These are phyloP conservation scores for Zaprionus tsacasi DNA, from an alignment of 1,140 invertebrate genomes.

Conservation along the genomic window DNA sequence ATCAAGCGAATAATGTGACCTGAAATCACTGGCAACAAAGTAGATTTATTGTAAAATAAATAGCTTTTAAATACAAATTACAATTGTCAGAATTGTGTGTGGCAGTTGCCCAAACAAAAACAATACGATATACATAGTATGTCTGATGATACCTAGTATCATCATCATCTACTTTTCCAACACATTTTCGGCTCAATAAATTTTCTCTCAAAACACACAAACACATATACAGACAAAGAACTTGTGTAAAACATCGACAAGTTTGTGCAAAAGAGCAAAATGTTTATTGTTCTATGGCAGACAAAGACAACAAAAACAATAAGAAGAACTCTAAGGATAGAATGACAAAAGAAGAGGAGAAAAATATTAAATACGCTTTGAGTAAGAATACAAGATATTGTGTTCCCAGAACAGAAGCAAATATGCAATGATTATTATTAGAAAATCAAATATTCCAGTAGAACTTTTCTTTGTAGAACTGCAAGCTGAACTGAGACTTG, in stretches of 20 bases:
- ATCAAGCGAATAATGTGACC: conserved; percentile 21
- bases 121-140: neutral
- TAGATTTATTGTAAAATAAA: conserved; percentile 48
- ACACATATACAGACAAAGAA: conserved; percentile 5
- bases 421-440: neutral
- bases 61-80: conserved; percentile 50
- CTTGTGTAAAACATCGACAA: conserved; percentile 28
- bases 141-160: neutral
- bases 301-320: neutral
- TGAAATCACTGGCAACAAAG: conserved; percentile 15
- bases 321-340: neutral
- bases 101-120: conserved; percentile 16
- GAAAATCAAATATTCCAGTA: neutral
- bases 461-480: neutral
- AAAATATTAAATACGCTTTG: conserved; percentile 10
- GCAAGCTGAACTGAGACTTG: neutral
- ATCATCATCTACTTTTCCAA: neutral
- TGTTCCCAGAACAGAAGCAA: neutral
- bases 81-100: conserved; percentile 28
- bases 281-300: conserved; percentile 7
- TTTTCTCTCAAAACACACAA: neutral
- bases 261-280: conserved; percentile 10
- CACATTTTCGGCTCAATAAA: conserved; percentile 27
- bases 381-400: neutral
- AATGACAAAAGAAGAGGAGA: no score